A percentile compares a stretch with the other conserved stretches of the same genome.
Conservation (phyloP, 2,888 invertebrate species). For the Tenthredo livida region DNA sequence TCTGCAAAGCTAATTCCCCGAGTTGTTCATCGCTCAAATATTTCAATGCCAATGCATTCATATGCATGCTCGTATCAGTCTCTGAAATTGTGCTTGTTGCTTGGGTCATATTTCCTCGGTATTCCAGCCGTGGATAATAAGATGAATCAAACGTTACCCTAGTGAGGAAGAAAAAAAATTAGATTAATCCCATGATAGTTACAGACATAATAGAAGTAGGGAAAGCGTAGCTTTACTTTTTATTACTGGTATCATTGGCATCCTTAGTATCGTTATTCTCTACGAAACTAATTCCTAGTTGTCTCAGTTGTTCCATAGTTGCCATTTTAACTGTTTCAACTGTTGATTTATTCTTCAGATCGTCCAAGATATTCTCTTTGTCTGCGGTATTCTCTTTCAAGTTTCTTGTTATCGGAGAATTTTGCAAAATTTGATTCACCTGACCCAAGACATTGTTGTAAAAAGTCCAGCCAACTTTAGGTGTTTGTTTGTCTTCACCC, state of each 20-base stretch:
- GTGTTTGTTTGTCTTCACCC: constrained; percentile 73
- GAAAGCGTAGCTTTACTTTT: constrained; percentile 61
- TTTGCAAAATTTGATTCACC: constrained; percentile 80
- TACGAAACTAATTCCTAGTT: constrained; percentile 72
- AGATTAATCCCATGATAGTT: constrained; percentile 4
- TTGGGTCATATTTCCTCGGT: constrained; percentile 67
- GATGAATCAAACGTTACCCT: constrained; percentile 70
- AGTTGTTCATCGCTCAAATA: constrained; percentile 80
- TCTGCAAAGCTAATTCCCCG: constrained; percentile 70
- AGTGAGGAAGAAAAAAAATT: constrained; percentile 5
- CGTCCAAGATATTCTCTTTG: constrained; percentile 46
- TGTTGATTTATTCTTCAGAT: constrained; percentile 45
- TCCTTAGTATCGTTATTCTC: constrained; percentile 68
- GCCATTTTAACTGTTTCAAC: constrained; percentile 72
- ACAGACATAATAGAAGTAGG: background rate
- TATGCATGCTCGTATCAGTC: constrained; percentile 80
- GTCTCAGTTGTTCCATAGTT: constrained; percentile 73
- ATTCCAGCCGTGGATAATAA: constrained; percentile 71
- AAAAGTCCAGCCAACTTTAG: constrained; percentile 85
- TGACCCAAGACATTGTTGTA: constrained; percentile 86
- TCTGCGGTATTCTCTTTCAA: constrained; percentile 57
- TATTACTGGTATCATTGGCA: constrained; percentile 60
- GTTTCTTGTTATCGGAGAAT: constrained; percentile 69
- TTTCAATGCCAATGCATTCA: constrained; percentile 81
- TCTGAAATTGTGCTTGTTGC: constrained; percentile 68